phyloP scores from a whole-genome alignment of 1,140 invertebrate genomes.

The Phthorimaea operculella region DNA sequence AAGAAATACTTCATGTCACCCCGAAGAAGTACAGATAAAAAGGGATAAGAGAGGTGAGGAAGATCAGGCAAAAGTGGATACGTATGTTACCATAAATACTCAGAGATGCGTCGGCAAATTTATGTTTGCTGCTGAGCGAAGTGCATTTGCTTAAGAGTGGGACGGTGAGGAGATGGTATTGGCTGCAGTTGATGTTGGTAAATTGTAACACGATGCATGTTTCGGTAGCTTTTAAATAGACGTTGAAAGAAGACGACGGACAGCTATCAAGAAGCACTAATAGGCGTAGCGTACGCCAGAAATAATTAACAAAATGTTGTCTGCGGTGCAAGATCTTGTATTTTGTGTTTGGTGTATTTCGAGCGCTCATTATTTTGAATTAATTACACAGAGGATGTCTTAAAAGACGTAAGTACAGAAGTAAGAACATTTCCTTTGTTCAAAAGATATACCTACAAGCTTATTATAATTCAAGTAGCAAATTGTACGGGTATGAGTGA shows the following conservation, averaged over 20 bases:
- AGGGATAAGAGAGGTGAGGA: constrained; percentile 12
- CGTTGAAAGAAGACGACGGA: constrained; percentile 61
- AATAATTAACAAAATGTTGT: constrained; percentile 58
- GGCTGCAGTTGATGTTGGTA: constrained; percentile 11
- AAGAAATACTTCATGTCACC: constrained; percentile 5
- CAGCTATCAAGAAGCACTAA: constrained; percentile 64
- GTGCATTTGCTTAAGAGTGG: constrained; percentile 18
- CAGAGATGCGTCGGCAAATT: constrained; percentile 30
- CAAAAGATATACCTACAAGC: too few species aligned
- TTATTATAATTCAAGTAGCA: too few species aligned
- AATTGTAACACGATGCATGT: constrained; percentile 1
- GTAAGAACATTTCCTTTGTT: too few species aligned
- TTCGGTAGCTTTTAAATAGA: constrained; percentile 61
- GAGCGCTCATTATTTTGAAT: constrained; percentile 1
- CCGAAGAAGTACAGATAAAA: constrained; percentile 13
- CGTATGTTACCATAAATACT: constrained; percentile 40
- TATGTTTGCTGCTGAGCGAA: constrained; percentile 11
- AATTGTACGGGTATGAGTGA: too few species aligned
- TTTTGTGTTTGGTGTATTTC: constrained; percentile 3
- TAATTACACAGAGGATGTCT: not conserved
- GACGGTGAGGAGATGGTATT: constrained; percentile 3
- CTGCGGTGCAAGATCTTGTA: constrained; percentile 25
- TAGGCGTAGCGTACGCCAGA: constrained; percentile 54
- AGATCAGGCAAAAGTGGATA: constrained; percentile 29
- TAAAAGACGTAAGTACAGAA: too few species aligned